Conservation (phyloP, 2,888 invertebrate genomes). For the Drosophila greeni region DNA sequence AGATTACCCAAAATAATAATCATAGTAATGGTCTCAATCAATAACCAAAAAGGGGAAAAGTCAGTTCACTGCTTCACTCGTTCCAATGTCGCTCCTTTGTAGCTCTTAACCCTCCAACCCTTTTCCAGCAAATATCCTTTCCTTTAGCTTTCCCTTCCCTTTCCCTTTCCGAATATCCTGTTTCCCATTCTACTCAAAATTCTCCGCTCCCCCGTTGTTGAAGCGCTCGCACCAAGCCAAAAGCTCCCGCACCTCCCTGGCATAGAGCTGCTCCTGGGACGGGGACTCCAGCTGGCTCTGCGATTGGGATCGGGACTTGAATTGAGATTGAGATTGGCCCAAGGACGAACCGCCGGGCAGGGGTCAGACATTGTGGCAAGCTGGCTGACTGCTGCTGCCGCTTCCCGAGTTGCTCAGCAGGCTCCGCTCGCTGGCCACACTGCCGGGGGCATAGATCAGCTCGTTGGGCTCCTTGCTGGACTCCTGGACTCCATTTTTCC, state of each 20-base stretch:
- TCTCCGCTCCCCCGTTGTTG: constrained; percentile 72
- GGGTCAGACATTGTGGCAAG: constrained; percentile 75
- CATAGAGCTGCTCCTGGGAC: constrained; percentile 71
- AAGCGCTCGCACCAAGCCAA: constrained; percentile 76
- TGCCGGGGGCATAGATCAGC: constrained; percentile 78
- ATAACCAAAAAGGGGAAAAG: neutral
- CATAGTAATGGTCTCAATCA: neutral
- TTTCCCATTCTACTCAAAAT: constrained; percentile 60
- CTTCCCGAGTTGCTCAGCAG: constrained; percentile 78
- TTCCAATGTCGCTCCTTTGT: constrained; percentile 11
- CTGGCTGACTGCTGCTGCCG: constrained; percentile 65
- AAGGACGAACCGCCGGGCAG: constrained; percentile 38
- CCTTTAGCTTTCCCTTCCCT: neutral
- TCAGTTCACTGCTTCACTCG: constrained; percentile 4
- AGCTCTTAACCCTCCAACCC: constrained; percentile 4
- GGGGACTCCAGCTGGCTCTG: constrained; percentile 40
- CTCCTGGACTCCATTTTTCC: constrained; percentile 60
- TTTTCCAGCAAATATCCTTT: constrained; percentile 5
- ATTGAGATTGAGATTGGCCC: constrained; percentile 20
- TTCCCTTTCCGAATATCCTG: constrained; percentile 1
- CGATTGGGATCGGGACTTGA: constrained; percentile 10
- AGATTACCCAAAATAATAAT: neutral
- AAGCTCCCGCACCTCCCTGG: constrained; percentile 72
- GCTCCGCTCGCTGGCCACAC: constrained; percentile 77
- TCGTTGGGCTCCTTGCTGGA: constrained; percentile 77